A percentile compares a stretch with the other conserved stretches of the same genome.
Conservation (phyloP, 2,797 vertebrate species). For the Podarcis lilfordi region DNA sequence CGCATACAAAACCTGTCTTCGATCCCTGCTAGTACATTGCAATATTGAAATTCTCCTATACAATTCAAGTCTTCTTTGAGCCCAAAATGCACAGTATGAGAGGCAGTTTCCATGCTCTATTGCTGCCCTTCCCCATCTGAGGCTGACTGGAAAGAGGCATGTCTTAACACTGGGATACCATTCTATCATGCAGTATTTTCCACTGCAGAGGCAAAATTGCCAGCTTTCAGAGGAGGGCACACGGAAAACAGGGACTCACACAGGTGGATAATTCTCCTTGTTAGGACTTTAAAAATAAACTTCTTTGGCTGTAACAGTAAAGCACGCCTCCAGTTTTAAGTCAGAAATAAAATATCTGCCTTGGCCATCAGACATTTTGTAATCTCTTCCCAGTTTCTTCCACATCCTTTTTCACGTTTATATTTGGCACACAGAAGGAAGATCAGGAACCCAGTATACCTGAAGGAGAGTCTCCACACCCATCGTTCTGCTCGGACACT, state of each 20-base stretch:
- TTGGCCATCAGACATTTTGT: too few species aligned
- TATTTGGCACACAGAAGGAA: background rate
- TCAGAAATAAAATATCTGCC: background rate
- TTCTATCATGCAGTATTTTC: background rate
- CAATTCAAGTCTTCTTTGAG: background rate
- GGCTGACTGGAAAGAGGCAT: too few species aligned
- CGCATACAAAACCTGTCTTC: too few species aligned
- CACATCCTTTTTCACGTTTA: background rate
- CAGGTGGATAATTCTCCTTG: too few species aligned
- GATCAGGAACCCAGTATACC: background rate
- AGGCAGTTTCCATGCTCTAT: too few species aligned
- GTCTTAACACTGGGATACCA: background rate
- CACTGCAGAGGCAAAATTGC: background rate
- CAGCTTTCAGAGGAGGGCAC: background rate
- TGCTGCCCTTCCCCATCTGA: too few species aligned
- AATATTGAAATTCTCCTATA: background rate
- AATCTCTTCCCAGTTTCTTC: background rate
- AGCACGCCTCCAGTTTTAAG: background rate
- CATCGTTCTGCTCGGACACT: too few species aligned
- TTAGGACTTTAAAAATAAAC: background rate
- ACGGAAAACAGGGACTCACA: background rate
- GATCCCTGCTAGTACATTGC: background rate
- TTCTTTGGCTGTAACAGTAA: background rate
- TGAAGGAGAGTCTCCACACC: too few species aligned
- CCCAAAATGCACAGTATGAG: background rate